Conservation (phyloP, 1,140 invertebrate genomes). For the Drosophila micromelanica region DNA sequence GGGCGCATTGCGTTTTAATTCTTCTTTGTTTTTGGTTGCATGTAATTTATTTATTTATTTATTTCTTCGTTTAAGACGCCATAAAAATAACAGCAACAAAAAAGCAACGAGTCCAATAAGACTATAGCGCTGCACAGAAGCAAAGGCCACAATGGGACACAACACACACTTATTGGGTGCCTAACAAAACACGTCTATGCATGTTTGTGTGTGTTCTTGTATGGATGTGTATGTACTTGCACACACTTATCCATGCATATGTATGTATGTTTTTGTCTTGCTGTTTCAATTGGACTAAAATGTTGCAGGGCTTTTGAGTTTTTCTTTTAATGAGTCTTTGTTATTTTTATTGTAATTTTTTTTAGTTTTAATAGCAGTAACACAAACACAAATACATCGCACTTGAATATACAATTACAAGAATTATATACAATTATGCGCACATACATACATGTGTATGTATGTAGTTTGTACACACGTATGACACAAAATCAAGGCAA, state of each 20-base stretch:
- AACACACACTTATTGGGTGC: constrained; percentile 27
- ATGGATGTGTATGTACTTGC: neutral
- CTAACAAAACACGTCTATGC: constrained; percentile 43
- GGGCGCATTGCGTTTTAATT: constrained; percentile 15
- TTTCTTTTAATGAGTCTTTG: constrained; percentile 12
- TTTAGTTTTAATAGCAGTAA: constrained; percentile 10
- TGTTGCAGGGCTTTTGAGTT: constrained; percentile 4
- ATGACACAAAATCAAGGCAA: constrained; percentile 35
- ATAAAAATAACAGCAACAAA: constrained; percentile 16
- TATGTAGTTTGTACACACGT: constrained; percentile 26
- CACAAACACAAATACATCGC: constrained; percentile 15
- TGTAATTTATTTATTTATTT: constrained; percentile 38
- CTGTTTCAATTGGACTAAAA: constrained; percentile 39
- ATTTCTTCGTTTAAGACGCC: constrained; percentile 32
- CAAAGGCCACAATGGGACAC: constrained; percentile 37
- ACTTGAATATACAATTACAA: constrained; percentile 19
- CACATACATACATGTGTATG: neutral
- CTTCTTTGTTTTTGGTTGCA: constrained; percentile 30
- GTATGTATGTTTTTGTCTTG: constrained; percentile 15
- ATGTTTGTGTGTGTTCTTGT: constrained; percentile 4
- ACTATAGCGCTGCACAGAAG: constrained; percentile 36
- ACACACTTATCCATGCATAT: constrained; percentile 2
- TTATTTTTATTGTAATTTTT: neutral
- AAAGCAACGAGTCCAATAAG: constrained; percentile 26
- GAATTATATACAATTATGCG: constrained; percentile 35